Base-by-base conservation (phyloP, 2,797 vertebrate species). In the Danio albolineatus region DNA sequence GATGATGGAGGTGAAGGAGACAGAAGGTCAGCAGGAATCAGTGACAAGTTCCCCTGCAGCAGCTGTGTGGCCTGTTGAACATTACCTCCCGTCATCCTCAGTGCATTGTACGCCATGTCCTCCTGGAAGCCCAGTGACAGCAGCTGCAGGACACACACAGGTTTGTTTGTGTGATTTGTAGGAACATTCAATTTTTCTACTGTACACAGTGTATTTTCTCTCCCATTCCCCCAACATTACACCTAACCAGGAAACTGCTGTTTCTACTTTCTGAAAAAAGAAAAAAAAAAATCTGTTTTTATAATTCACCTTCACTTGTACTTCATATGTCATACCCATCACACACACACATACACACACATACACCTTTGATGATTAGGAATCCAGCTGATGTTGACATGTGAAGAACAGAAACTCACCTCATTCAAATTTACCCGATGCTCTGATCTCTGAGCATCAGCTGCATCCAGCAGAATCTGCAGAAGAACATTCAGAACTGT, bases 91-190 rank as follows among this genome's bases (percentile, higher is more conserved):
- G 94, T 95, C 76, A 95, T 64, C 19, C 88, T 88, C 38, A 98
- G 90, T 0, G 95, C 96, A 0, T 91, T 89, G 36, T 94, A 89
- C 0, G 94, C 94, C 0, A 87, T 85, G 0, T 85, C 90, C 0
- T 79, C 70, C 44, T 95, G 91, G 17, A 98, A 99, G 3, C 97
- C 97, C 88, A 96, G 86, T 49, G 95, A 97, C 19, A 92, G 56
- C 86, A 99, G 82, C 97, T 98, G 77, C 12, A 19, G 82, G 38
- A 17, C 8, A 41, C 39, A 76, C 5, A 78, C 10, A 28, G 3
- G 28, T 28, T 28, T 28, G 28, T 28, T 28, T 28, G 3, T 28
- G 28, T 28, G 1, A 28, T 28, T 28, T 28, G 28, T 28, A 28
- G 28, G 28, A 28, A 28, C 28, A 28, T 28, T 28, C 41, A 53